Conservation (phyloP, 2,113 vertebrate species). For the Cygnus buccinator region DNA sequence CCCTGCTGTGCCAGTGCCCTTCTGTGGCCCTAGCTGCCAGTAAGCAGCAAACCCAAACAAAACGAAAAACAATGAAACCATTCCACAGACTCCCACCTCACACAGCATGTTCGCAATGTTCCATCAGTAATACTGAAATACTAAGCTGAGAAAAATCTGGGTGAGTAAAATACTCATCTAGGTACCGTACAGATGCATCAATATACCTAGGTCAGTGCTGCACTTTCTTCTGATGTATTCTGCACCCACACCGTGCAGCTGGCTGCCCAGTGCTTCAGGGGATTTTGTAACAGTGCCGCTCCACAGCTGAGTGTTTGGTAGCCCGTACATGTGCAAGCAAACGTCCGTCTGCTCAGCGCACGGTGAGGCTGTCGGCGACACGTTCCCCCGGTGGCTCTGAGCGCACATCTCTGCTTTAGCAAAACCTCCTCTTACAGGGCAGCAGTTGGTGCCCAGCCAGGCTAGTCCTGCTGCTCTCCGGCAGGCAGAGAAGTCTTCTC, state of each 20-base stretch:
- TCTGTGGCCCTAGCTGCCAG: background rate
- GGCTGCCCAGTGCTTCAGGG: background rate
- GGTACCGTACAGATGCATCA: background rate
- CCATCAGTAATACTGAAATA: background rate
- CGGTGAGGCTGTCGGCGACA: background rate
- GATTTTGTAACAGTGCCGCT: background rate
- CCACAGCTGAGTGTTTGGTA: background rate
- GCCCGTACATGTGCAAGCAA: background rate
- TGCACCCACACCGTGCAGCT: background rate
- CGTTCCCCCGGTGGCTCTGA: background rate
- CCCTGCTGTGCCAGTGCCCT: background rate
- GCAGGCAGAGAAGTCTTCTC: background rate
- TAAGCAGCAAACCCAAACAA: background rate
- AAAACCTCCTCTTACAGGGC: background rate
- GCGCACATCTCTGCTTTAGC: background rate
- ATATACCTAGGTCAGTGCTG: background rate
- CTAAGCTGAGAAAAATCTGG: background rate
- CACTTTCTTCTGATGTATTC: background rate
- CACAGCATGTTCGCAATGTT: background rate
- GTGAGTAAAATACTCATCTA: background rate
- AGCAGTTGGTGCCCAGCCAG: background rate
- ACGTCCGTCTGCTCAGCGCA: accelerated
- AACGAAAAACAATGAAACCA: background rate
- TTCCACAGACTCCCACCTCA: background rate
- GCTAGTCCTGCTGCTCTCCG: background rate